Evolutionary conservation across 2,113 vertebrate species (phyloP).

Genomic region (Datnioides undecimradiatus): DNA sequence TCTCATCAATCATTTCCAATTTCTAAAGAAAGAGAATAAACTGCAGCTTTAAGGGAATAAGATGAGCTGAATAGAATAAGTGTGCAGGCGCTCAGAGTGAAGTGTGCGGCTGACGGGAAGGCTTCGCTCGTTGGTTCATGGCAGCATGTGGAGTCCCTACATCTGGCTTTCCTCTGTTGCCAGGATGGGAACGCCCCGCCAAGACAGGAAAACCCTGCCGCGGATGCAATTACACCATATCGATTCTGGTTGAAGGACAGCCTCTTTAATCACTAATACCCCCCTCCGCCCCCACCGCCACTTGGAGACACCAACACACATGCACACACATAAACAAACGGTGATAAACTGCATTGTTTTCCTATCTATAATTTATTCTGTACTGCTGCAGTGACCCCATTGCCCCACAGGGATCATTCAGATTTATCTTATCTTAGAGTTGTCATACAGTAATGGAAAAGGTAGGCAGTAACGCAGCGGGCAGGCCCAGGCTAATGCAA

Average conservation of each 20-base stretch:
- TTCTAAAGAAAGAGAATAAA: background rate
- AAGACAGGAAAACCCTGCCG: conserved; percentile 45
- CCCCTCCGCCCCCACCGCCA: background rate
- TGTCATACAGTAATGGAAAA: conserved; percentile 58
- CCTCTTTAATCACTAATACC: conserved; percentile 54
- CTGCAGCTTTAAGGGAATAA: background rate
- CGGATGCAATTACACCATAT: conserved; percentile 59
- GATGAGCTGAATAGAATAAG: background rate
- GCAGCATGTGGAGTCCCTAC: conserved; percentile 5
- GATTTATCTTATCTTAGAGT: conserved; percentile 40
- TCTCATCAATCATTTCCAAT: background rate
- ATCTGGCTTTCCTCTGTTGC: conserved; percentile 40
- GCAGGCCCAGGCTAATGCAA: conserved; percentile 55
- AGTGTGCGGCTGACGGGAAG: background rate
- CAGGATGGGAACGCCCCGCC: conserved; percentile 23
- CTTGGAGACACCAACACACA: conserved; percentile 12
- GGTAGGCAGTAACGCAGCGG: conserved; percentile 27
- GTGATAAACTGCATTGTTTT: conserved; percentile 46
- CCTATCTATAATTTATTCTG: conserved; percentile 45
- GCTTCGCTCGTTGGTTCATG: conserved; percentile 1
- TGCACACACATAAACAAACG: conserved; percentile 39
- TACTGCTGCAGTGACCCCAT: conserved; percentile 45
- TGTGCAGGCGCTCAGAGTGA: background rate
- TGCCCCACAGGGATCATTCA: conserved; percentile 39
- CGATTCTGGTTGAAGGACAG: conserved; percentile 55